A percentile compares a stretch with the other conserved stretches of the same genome.
phyloP scores from a whole-genome alignment of 2,113 vertebrate species.

The Hypanus sabinus region DNA sequence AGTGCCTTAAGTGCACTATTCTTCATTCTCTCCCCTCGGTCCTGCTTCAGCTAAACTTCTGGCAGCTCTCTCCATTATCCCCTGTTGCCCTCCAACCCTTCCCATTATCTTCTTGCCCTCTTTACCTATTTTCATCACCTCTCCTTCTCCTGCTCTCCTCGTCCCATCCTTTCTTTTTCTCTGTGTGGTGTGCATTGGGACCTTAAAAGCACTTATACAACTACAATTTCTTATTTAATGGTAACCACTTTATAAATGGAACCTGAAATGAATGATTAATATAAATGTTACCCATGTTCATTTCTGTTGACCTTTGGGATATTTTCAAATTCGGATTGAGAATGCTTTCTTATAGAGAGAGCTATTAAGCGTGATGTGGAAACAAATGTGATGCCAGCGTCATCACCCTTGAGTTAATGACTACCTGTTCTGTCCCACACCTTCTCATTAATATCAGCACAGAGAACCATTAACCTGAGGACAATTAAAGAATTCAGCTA shows the following conservation, averaged over 20 bases:
- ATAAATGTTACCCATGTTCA: not conserved
- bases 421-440: not conserved
- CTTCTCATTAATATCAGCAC: not conserved
- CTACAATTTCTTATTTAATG: not conserved
- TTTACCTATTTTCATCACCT: not conserved
- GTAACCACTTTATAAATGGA: not conserved
- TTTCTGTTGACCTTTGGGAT: not conserved
- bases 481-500: not conserved
- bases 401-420: slow-evolving; percentile 22
- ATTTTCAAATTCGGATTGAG: not conserved
- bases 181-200: not conserved
- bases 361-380: not conserved
- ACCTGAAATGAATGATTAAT: not conserved
- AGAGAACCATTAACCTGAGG: slow-evolving; percentile 21
- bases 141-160: not conserved
- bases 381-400: not conserved
- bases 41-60: not conserved
- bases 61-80: not conserved
- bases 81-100: not conserved
- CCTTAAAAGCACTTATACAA: not conserved
- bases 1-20: not conserved
- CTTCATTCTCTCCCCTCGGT: too few species aligned
- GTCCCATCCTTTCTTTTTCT: not conserved
- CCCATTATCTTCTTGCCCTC: not conserved
- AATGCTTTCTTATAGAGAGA: not conserved